A percentile compares a stretch with the other conserved stretches of the same genome.
These are phyloP conservation scores for Pterocles burchelli DNA, from an alignment of 2,113 vertebrate species.

Conservation along the genomic window DNA sequence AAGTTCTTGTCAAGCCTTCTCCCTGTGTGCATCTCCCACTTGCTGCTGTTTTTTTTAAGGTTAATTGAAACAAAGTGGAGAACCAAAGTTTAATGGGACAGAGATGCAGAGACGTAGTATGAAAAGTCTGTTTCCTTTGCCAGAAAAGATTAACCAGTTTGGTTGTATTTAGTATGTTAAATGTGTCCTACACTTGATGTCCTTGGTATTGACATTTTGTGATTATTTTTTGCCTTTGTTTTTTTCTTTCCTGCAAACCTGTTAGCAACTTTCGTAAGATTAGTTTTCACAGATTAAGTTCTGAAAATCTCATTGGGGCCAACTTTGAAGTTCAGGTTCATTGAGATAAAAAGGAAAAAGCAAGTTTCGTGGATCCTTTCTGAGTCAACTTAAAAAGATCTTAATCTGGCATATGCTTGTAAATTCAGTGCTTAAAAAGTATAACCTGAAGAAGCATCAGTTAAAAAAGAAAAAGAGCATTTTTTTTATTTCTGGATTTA, in stretches of 20 bases:
- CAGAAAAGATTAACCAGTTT: background rate
- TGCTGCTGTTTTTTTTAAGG: background rate
- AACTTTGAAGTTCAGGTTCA: background rate
- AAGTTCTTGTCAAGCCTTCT: background rate
- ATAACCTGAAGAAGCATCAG: background rate
- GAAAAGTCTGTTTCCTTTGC: background rate
- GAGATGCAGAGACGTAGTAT: background rate
- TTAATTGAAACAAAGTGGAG: background rate
- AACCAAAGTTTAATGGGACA: background rate
- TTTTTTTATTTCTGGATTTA: background rate
- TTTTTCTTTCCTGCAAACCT: background rate
- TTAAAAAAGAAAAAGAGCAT: background rate
- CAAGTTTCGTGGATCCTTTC: background rate
- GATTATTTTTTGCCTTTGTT: background rate
- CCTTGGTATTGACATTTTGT: background rate
- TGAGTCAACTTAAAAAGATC: background rate
- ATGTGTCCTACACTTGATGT: background rate
- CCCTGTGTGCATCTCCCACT: background rate
- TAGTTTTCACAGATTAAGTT: background rate
- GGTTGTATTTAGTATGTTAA: background rate
- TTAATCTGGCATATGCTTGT: background rate
- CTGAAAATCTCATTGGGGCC: background rate
- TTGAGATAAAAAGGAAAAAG: background rate
- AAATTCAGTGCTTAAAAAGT: background rate
- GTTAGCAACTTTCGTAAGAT: background rate